Conservation (phyloP, 2,113 vertebrate species). For the Synchiropus splendidus region DNA sequence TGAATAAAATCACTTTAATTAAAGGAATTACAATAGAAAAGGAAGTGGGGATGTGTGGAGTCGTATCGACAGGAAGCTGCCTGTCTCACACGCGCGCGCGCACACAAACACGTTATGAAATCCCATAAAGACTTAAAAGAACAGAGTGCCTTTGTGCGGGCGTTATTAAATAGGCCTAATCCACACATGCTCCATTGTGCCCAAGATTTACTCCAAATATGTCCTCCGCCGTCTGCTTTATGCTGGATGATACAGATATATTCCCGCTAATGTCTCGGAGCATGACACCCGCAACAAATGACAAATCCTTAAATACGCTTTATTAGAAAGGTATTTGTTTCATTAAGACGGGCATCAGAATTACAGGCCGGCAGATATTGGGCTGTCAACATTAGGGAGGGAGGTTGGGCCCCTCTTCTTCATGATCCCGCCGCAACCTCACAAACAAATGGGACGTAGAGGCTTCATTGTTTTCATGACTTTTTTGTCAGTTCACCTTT, state of each 20-base stretch:
- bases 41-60: slow-evolving; percentile 56
- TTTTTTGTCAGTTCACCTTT: no score
- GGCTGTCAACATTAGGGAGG: slow-evolving; percentile 8
- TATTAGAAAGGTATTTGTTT: slow-evolving; percentile 29
- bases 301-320: slow-evolving; percentile 32
- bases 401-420: not conserved
- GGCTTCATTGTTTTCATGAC: no score
- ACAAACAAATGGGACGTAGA: no score
- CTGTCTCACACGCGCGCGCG: slow-evolving; percentile 35
- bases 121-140: slow-evolving; percentile 61
- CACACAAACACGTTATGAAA: slow-evolving; percentile 40
- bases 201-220: slow-evolving; percentile 44
- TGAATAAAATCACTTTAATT: slow-evolving; percentile 81
- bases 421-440: no score
- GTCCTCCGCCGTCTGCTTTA: slow-evolving; percentile 23
- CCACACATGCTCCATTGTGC: slow-evolving; percentile 51
- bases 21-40: slow-evolving; percentile 74
- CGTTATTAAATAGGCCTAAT: slow-evolving; percentile 52
- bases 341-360: slow-evolving; percentile 18
- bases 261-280: slow-evolving; percentile 15
- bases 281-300: slow-evolving; percentile 25
- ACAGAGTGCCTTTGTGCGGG: slow-evolving; percentile 48
- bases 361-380: slow-evolving; percentile 20
- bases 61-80: slow-evolving; percentile 63
- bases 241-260: slow-evolving; percentile 34